These are phyloP conservation scores for Turnix velox DNA, from an alignment of 2,113 vertebrate species.

Conservation along the genomic window DNA sequence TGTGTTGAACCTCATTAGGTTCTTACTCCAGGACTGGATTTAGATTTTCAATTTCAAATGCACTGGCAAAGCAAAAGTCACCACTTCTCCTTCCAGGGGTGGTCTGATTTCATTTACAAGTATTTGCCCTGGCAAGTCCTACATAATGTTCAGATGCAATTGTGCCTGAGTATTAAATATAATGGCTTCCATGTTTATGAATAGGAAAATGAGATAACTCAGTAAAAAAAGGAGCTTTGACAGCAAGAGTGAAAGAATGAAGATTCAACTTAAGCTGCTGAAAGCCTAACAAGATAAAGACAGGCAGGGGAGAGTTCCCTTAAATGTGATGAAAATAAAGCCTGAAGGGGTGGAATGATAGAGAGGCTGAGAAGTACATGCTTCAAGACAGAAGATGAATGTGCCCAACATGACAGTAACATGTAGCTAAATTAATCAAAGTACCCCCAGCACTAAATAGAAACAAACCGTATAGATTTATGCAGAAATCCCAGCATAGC, in stretches of 20 bases:
- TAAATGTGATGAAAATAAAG: conserved; percentile 80
- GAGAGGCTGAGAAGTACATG: conserved; percentile 81
- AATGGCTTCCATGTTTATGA: conserved; percentile 68
- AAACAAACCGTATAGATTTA: conserved; percentile 62
- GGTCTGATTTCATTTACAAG: conserved; percentile 59
- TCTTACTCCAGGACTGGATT: conserved; percentile 24
- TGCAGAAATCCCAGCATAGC: conserved; percentile 9
- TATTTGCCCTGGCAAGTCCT: conserved; percentile 48
- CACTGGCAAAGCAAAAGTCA: not conserved
- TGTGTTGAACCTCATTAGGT: no score
- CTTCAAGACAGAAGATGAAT: conserved; percentile 80
- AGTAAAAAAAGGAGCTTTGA: conserved; percentile 72
- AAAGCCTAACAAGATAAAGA: conserved; percentile 82
- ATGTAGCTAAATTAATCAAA: conserved; percentile 85
- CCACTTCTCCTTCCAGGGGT: conserved; percentile 10
- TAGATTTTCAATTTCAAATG: conserved; percentile 53
- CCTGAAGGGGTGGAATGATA: conserved; percentile 84
- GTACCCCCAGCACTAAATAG: conserved; percentile 60
- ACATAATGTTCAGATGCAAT: conserved; percentile 53
- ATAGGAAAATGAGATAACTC: conserved; percentile 72
- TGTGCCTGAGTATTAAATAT: conserved; percentile 60
- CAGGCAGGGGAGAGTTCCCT: conserved; percentile 73
- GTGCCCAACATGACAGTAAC: conserved; percentile 89
- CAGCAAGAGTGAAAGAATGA: conserved; percentile 73
- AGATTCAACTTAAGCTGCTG: conserved; percentile 77